Percentiles rank a stretch among this genome's conserved stretches.
Conservation (phyloP, 1,140 invertebrate species). For the Rhopalosiphum maidis region DNA sequence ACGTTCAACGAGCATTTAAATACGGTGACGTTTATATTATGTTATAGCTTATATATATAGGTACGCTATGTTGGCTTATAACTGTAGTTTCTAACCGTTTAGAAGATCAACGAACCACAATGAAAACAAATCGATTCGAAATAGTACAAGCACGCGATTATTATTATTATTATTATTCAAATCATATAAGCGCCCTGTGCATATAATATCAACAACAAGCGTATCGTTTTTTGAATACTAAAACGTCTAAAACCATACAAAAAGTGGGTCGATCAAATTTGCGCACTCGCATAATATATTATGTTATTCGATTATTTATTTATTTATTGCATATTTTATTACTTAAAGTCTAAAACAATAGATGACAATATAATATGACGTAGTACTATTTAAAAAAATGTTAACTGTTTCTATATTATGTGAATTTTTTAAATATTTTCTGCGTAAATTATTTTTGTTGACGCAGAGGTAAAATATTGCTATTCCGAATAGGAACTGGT, state of each 20-base stretch:
- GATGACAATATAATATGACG: not conserved
- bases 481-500: not conserved
- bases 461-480: not conserved
- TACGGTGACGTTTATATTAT: not conserved
- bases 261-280: not conserved
- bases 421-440: not conserved
- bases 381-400: not conserved
- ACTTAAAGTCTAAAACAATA: not conserved
- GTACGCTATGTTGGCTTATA: not conserved
- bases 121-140: slow-evolving; percentile 19
- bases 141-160: not conserved
- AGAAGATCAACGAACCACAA: not conserved
- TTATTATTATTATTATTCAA: slow-evolving; percentile 13
- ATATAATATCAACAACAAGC: not conserved
- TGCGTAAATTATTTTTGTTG: not conserved
- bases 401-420: not conserved
- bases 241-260: not conserved
- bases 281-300: not conserved
- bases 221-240: not conserved
- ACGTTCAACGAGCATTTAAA: not conserved
- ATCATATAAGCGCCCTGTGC: not conserved
- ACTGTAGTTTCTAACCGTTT: not conserved
- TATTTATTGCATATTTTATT: not conserved
- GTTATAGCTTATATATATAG: not conserved
- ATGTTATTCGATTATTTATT: not conserved